Percentiles rank a stretch among this genome's conserved stretches.
Evolutionary conservation across 2,113 vertebrate species (phyloP).

Genomic region (Glaucomys volans): DNA sequence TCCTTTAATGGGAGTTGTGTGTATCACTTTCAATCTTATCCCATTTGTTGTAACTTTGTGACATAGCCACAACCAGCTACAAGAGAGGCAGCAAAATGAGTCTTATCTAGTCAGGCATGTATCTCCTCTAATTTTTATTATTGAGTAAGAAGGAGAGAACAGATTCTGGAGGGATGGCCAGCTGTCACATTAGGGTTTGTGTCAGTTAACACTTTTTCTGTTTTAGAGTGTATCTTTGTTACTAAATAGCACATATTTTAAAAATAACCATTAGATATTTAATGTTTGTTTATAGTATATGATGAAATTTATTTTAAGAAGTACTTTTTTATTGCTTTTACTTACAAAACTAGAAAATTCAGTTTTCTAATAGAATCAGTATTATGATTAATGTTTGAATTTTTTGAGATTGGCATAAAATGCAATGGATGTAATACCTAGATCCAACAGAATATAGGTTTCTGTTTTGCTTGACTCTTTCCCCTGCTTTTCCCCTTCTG

Average conservation of each 20-base stretch:
- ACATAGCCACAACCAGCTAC: not conserved
- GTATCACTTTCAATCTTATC: not conserved
- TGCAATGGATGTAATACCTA: not conserved
- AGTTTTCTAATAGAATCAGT: slow-evolving; percentile 29
- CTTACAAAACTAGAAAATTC: slow-evolving; percentile 33
- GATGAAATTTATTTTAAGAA: slow-evolving; percentile 40
- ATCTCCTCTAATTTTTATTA: slow-evolving; percentile 32
- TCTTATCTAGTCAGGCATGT: not conserved
- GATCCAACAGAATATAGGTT: not conserved
- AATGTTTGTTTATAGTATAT: slow-evolving; percentile 20
- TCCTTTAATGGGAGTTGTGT: not conserved
- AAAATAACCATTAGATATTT: slow-evolving; percentile 43
- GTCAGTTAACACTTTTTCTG: slow-evolving; percentile 7
- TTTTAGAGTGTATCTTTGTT: slow-evolving; percentile 1
- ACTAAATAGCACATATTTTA: not conserved
- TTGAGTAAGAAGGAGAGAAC: not conserved
- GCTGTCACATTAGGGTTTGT: slow-evolving; percentile 19
- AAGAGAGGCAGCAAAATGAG: not conserved
- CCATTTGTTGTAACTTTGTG: not conserved
- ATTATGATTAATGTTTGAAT: slow-evolving; percentile 55
- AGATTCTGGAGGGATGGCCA: not conserved
- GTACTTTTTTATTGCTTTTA: slow-evolving; percentile 23
- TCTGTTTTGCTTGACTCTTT: not conserved
- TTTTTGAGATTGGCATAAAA: slow-evolving; percentile 22
- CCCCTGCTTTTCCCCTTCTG: too few relatives aligned